Conservation (phyloP, 2,888 invertebrate species). For the Alloplasta piceator region DNA sequence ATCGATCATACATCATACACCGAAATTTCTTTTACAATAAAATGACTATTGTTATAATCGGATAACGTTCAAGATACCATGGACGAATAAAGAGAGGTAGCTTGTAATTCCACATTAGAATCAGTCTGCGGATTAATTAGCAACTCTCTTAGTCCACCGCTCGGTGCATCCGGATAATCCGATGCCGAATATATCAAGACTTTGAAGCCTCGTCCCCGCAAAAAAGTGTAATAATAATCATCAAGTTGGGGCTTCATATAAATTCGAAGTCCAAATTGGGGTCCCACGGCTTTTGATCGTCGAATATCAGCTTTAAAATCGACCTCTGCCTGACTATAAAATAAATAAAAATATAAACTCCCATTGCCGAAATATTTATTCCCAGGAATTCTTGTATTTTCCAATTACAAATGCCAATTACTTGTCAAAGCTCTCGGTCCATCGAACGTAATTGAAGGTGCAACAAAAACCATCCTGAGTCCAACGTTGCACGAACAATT, state of each 20-base stretch:
- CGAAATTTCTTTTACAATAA: too few species aligned
- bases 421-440: constrained; percentile 81
- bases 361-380: too few species aligned
- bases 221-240: constrained; percentile 85
- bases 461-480: constrained; percentile 86
- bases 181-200: constrained; percentile 85
- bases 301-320: constrained; percentile 37
- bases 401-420: constrained; percentile 70
- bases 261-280: constrained; percentile 75
- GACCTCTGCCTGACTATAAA: constrained; percentile 7
- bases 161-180: constrained; percentile 86
- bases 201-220: constrained; percentile 84
- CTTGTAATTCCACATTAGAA: constrained; percentile 72
- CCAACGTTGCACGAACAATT: constrained; percentile 85
- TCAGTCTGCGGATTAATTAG: constrained; percentile 75
- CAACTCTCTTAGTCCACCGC: constrained; percentile 84
- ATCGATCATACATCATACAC: too few species aligned
- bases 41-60: too few species aligned
- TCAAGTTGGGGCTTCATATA: constrained; percentile 72
- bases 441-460: constrained; percentile 85
- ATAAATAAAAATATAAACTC: too few species aligned
- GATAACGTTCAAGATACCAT: constrained; percentile 63
- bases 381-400: neutral
- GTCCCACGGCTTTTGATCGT: constrained; percentile 62
- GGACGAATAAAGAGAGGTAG: constrained; percentile 68